Evolutionary conservation across 1,140 invertebrate species (phyloP).

Genomic region (Dysdera silvatica): DNA sequence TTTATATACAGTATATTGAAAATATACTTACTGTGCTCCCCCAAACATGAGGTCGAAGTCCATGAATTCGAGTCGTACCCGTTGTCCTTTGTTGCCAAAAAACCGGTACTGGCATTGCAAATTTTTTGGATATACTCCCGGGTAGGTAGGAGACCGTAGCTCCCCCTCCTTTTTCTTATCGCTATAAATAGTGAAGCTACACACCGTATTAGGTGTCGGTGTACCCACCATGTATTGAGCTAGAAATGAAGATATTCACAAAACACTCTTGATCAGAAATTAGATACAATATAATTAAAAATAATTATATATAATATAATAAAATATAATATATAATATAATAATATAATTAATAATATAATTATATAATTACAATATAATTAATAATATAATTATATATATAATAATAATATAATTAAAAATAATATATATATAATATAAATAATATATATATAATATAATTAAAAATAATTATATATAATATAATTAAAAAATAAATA

Average conservation of each 20-base stretch:
- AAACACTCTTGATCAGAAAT: too few species aligned
- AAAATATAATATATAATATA: not conserved
- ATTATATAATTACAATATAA: too few species aligned
- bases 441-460: too few species aligned
- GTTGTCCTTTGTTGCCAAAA: slow-evolving; percentile 75
- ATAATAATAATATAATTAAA: too few species aligned
- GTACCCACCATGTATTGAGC: slow-evolving; percentile 78
- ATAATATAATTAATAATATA: not conserved
- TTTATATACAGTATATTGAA: too few species aligned
- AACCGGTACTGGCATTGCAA: slow-evolving; percentile 86
- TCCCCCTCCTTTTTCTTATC: slow-evolving; percentile 69
- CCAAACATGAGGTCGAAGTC: slow-evolving; percentile 99
- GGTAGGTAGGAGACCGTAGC: slow-evolving; percentile 94
- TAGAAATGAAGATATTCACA: slow-evolving; percentile 36
- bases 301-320: too few species aligned
- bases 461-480: too few species aligned
- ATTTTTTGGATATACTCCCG: slow-evolving; percentile 96
- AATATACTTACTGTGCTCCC: slow-evolving; percentile 83
- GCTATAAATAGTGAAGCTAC: slow-evolving; percentile 71
- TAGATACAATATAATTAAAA: too few species aligned
- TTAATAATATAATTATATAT: too few species aligned
- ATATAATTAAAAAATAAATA: not conserved
- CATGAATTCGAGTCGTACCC: slow-evolving; percentile 90
- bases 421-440: too few species aligned
- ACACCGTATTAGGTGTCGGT: slow-evolving; percentile 60